Evolutionary conservation across 2,888 invertebrate genomes (phyloP), one percentile per base, ranked within the genome.

Genomic region (Trachelus tabidus): DNA sequence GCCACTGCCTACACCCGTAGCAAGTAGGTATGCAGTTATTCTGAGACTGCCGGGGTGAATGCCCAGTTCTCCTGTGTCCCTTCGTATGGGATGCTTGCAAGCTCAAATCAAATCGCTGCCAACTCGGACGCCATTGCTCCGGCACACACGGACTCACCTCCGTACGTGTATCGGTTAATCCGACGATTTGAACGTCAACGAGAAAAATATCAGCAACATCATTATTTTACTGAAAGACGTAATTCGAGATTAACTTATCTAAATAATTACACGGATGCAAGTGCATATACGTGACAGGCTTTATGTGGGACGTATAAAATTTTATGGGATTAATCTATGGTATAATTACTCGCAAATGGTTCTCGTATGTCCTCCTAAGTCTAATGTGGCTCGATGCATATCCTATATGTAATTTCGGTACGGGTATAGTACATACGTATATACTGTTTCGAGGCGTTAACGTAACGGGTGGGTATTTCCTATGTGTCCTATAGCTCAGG

Each of bases 1-100:
- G 84, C 85, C 85, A 84, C 88, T 85, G 87, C 81, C 86, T 82
- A 85, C 81, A 85, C 83, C 81, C 85, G 82, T 84, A 83, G 87
- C 85, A 87, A 89, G 88, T 88, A 87, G 87, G 87, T 86, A 88
- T 86, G 87, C 86, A 87, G 89, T 89, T 89, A 89, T 89, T 89
- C 89, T 87, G 87, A 89, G 89, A 88, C 86, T 87, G 85, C 83
- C 87, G 89, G 89, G 89, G 89, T 89, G 87, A 89, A 89, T 84
- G 89, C 83, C 89, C 89, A 88, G 84, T 85, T 85, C 84, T 30
- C 37, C 37, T 73, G 74, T 30, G 33, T 23, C 34, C 31, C 31
- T 34, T 12, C 71, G 71, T 34, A 34, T 74, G 35, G 33, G 71
- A 34, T 71, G 33, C 12, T 34, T 71, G 71, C 71, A 74, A 74